Conservation (phyloP, 2,888 invertebrate genomes). For the Copidosoma aretas region DNA sequence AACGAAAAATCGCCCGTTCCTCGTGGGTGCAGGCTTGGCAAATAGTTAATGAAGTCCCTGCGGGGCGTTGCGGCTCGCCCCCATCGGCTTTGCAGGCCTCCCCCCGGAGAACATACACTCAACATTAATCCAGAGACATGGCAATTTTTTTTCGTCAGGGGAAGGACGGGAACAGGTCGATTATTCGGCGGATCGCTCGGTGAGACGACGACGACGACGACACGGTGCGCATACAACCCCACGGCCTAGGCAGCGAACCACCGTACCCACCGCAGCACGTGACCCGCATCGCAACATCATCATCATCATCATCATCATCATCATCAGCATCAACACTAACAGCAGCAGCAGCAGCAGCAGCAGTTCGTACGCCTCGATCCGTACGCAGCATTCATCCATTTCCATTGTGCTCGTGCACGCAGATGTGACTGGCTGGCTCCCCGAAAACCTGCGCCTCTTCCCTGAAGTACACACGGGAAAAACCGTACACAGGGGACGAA, state of each 20-base stretch:
- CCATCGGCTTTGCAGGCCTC: not conserved
- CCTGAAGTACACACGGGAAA: not conserved
- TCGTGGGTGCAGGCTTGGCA: conserved; percentile 17
- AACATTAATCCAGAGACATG: conserved; percentile 35
- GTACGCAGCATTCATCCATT: conserved; percentile 24
- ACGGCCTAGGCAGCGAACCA: not conserved
- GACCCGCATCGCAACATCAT: conserved; percentile 37
- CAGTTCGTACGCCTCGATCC: conserved; percentile 30
- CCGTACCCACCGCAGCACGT: conserved; percentile 31
- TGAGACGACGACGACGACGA: conserved; percentile 28
- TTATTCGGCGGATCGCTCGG: conserved; percentile 8
- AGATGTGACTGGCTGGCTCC: not conserved
- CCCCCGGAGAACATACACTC: conserved; percentile 28
- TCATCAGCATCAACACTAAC: conserved; percentile 1
- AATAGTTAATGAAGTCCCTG: conserved; percentile 30
- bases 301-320: no score
- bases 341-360: no score
- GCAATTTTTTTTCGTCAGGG: conserved; percentile 30
- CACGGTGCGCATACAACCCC: conserved; percentile 11
- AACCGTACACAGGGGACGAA: not conserved
- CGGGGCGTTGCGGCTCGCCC: not conserved
- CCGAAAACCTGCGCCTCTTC: not conserved
- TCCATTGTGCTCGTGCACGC: not conserved
- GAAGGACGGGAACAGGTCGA: conserved; percentile 7
- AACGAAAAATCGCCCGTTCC: conserved; percentile 2